These are phyloP conservation scores for Listrodromus nycthemerus DNA, from an alignment of 2,888 invertebrate genomes.

Conservation along the genomic window DNA sequence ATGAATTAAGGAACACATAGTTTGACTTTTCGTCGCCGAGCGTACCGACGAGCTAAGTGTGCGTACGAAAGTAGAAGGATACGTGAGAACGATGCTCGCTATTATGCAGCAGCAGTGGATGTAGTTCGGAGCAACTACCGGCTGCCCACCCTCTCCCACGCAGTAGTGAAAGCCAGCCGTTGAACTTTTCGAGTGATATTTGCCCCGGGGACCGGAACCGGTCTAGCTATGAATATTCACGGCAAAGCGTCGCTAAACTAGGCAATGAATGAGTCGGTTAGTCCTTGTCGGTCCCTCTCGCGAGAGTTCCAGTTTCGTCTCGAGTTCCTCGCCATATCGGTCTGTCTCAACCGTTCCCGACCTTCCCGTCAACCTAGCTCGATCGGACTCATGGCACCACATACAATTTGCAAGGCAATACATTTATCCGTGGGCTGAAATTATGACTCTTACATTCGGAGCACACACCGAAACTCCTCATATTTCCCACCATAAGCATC, in stretches of 20 bases:
- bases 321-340: slow-evolving; percentile 46
- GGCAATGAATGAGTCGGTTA: slow-evolving; percentile 83
- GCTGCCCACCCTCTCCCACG: neutral
- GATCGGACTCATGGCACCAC: slow-evolving; percentile 13
- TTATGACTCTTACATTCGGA: neutral
- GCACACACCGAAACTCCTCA: slow-evolving; percentile 12
- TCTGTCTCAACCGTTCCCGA: slow-evolving; percentile 58
- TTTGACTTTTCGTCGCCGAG: neutral
- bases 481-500: neutral
- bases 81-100: slow-evolving; percentile 48
- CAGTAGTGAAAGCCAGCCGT: slow-evolving; percentile 68
- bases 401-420: neutral
- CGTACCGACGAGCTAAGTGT: neutral
- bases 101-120: slow-evolving; percentile 32
- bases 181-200: slow-evolving; percentile 83
- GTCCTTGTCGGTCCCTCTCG: slow-evolving; percentile 71
- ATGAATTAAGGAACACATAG: neutral
- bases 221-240: slow-evolving; percentile 83
- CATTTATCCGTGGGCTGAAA: neutral
- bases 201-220: slow-evolving; percentile 78
- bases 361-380: slow-evolving; percentile 54
- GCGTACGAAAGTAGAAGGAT: slow-evolving; percentile 35
- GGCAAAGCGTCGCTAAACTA: slow-evolving; percentile 82
- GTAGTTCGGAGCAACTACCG: slow-evolving; percentile 18
- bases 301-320: slow-evolving; percentile 59